Evolutionary conservation across 2,888 invertebrate species (phyloP).

Genomic region (Meliscaeva auricollis): DNA sequence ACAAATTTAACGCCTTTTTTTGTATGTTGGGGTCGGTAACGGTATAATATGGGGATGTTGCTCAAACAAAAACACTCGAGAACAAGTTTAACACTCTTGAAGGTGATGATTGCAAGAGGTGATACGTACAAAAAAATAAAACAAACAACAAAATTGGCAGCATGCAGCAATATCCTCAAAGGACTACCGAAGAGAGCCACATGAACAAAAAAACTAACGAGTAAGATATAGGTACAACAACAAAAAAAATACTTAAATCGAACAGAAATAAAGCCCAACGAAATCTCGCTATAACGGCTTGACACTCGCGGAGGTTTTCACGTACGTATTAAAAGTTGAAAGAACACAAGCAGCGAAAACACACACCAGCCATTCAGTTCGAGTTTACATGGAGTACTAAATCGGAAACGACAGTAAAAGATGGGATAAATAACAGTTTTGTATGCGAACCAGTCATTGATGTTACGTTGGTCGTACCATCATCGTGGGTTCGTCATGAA

Average conservation of each 20-base stretch:
- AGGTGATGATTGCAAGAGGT: slow-evolving; percentile 39
- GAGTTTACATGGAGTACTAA: slow-evolving; percentile 74
- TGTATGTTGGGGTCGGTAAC: slow-evolving; percentile 9
- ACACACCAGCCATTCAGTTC: slow-evolving; percentile 65
- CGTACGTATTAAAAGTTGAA: slow-evolving; percentile 46
- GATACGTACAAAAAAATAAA: slow-evolving; percentile 11
- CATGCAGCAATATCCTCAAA: slow-evolving; percentile 50
- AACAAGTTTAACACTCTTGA: slow-evolving; percentile 47
- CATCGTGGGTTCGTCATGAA: slow-evolving; percentile 14
- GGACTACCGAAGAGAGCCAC: slow-evolving; percentile 43
- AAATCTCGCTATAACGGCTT: slow-evolving; percentile 33
- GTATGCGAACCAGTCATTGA: slow-evolving; percentile 11
- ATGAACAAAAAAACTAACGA: slow-evolving; percentile 2
- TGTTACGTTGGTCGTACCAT: slow-evolving; percentile 1
- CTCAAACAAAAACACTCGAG: slow-evolving; percentile 34
- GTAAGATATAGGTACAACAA: slow-evolving; percentile 12
- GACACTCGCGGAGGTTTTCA: slow-evolving; percentile 35
- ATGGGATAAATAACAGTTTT: slow-evolving; percentile 74
- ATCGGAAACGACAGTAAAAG: slow-evolving; percentile 57
- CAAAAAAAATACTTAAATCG: slow-evolving; percentile 19
- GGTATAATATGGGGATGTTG: slow-evolving; percentile 11
- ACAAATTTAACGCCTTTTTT: slow-evolving; percentile 51
- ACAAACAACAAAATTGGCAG: slow-evolving; percentile 40
- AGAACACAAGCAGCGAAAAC: slow-evolving; percentile 36
- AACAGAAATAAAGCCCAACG: slow-evolving; percentile 48